Conservation (phyloP, 2,888 invertebrate species). For the Stenodera caucasica region DNA sequence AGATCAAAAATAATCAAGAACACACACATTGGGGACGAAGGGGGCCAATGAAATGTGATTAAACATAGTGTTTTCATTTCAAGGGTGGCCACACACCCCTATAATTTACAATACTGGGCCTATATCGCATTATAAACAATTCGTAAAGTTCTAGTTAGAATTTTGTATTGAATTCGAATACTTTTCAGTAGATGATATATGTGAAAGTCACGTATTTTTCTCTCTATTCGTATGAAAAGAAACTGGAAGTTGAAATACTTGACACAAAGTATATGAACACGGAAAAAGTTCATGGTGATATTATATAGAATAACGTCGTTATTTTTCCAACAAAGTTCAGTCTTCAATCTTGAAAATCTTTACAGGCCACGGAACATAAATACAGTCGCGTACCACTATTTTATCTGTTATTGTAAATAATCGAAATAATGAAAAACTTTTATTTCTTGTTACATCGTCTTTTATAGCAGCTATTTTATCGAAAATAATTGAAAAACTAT, state of each 20-base stretch:
- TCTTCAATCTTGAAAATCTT: not conserved
- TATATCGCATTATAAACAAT: no score
- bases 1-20: slow-evolving; percentile 13
- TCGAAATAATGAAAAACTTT: no score
- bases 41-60: slow-evolving; percentile 38
- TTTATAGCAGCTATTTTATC: no score
- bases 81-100: slow-evolving; percentile 43
- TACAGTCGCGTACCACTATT: not conserved
- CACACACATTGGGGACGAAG: slow-evolving; percentile 12
- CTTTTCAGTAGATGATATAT: not conserved
- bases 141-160: no score
- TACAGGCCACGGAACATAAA: not conserved
- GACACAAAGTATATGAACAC: not conserved
- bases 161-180: not conserved
- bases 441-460: no score
- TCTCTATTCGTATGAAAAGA: not conserved
- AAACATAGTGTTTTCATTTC: slow-evolving; percentile 42
- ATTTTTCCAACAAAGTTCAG: not conserved
- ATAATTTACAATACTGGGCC: slow-evolving; percentile 44
- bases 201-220: slow-evolving; percentile 1
- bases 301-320: not conserved
- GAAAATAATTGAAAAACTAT: no score
- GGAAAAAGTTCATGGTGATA: not conserved
- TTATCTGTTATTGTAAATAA: no score
- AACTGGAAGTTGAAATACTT: not conserved